Conservation (phyloP, 2,888 invertebrate species). For the Ichneumon xanthorius region DNA sequence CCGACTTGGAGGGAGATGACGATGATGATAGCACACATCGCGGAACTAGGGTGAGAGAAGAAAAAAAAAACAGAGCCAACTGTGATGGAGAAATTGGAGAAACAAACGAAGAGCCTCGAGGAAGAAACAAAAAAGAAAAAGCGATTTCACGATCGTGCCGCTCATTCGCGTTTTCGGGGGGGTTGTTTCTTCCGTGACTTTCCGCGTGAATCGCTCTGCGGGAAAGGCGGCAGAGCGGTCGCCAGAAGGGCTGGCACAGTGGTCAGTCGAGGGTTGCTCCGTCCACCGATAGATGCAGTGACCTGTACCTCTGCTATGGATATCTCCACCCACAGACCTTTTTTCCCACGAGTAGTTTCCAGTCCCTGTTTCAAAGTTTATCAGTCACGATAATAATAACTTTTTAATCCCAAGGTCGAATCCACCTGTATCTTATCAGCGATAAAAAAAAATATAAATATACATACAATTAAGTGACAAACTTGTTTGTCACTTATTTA, state of each 20-base stretch:
- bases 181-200: background rate
- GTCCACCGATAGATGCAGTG: constrained; percentile 76
- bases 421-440: background rate
- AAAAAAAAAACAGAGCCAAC: constrained; percentile 67
- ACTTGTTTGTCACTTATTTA: too few species aligned
- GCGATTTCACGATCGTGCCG: constrained; percentile 27
- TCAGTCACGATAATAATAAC: background rate
- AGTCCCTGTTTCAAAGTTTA: background rate
- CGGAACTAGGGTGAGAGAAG: constrained; percentile 36
- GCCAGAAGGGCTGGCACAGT: constrained; percentile 70
- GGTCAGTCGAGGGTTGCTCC: constrained; percentile 74
- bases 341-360: background rate
- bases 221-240: constrained; percentile 58
- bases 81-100: constrained; percentile 69
- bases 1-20: constrained; percentile 60
- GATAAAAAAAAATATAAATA: background rate
- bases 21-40: constrained; percentile 57
- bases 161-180: constrained; percentile 19
- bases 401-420: background rate
- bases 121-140: constrained; percentile 32
- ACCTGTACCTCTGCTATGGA: constrained; percentile 63
- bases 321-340: background rate
- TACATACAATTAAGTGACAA: too few species aligned
- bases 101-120: constrained; percentile 53
- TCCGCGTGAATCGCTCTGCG: constrained; percentile 32